Evolutionary conservation across 2,888 invertebrate genomes (phyloP).

Genomic region (Oxycera nigricornis): DNA sequence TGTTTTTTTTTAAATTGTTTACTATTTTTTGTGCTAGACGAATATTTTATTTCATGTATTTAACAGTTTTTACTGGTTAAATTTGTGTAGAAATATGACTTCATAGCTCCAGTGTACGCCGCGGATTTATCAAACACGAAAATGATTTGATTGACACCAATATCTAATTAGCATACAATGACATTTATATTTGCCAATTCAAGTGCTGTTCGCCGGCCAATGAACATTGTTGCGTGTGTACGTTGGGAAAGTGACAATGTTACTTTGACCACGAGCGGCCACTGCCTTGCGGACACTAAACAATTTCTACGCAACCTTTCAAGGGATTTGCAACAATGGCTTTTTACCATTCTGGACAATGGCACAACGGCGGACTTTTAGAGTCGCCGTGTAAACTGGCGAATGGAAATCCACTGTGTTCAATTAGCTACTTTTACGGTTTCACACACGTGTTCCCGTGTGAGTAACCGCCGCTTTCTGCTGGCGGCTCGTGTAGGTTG

Average conservation of each 20-base stretch:
- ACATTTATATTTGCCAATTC: conserved; percentile 40
- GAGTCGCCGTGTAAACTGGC: neutral
- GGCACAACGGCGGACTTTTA: conserved; percentile 9
- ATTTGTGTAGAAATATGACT: neutral
- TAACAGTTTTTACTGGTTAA: too few species aligned
- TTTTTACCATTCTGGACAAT: neutral
- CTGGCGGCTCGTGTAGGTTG: neutral
- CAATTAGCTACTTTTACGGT: conserved; percentile 24
- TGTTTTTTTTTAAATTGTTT: too few species aligned
- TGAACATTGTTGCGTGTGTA: conserved; percentile 15
- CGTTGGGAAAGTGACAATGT: conserved; percentile 19
- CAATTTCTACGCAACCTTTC: neutral
- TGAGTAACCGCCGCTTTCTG: neutral
- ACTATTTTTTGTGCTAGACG: too few species aligned
- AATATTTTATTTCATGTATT: too few species aligned
- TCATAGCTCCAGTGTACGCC: neutral
- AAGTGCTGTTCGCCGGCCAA: neutral
- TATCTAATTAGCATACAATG: conserved; percentile 46
- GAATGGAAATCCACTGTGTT: conserved; percentile 12
- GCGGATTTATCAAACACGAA: neutral
- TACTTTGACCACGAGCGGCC: conserved; percentile 5
- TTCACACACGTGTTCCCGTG: neutral
- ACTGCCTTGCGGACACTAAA: neutral
- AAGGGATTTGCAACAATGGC: conserved; percentile 12
- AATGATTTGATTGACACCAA: conserved; percentile 44